These are phyloP conservation scores for Speoplatyrhinus poulsoni DNA, from an alignment of 2,113 vertebrate genomes.

Conservation along the genomic window DNA sequence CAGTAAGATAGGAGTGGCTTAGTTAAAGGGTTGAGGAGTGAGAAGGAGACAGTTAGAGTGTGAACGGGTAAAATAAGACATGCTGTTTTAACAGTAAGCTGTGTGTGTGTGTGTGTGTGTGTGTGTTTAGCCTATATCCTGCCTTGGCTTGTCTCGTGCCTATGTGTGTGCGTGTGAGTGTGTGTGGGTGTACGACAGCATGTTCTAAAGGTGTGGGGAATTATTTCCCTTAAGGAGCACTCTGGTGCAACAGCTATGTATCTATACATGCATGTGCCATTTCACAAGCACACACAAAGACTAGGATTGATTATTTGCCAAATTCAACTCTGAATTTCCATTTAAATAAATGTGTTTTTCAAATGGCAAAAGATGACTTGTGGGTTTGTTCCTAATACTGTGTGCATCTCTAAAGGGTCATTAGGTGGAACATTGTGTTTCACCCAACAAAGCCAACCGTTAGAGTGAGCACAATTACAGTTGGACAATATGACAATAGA, in stretches of 20 bases:
- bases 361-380: too few species aligned
- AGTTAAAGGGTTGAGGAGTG: slow-evolving; percentile 12
- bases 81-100: slow-evolving; percentile 35
- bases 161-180: slow-evolving; percentile 14
- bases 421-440: too few species aligned
- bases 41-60: slow-evolving; percentile 20
- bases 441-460: too few species aligned
- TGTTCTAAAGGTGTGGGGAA: slow-evolving; percentile 34
- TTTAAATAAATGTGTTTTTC: too few species aligned
- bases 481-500: too few species aligned
- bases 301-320: background rate
- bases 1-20: slow-evolving; percentile 11
- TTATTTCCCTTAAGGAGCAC: slow-evolving; percentile 63
- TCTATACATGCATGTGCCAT: slow-evolving; percentile 51
- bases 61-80: slow-evolving; percentile 47
- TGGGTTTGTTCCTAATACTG: too few species aligned
- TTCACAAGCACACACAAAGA: slow-evolving; percentile 20
- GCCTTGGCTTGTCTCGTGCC: slow-evolving; percentile 7
- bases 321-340: too few species aligned
- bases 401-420: too few species aligned
- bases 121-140: slow-evolving; percentile 49
- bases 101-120: slow-evolving; percentile 27
- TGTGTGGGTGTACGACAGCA: slow-evolving; percentile 2
- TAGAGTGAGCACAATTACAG: too few species aligned
- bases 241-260: slow-evolving; percentile 52